These are phyloP conservation scores for Cathartes aura DNA, from an alignment of 2,113 vertebrate species.

Conservation along the genomic window DNA sequence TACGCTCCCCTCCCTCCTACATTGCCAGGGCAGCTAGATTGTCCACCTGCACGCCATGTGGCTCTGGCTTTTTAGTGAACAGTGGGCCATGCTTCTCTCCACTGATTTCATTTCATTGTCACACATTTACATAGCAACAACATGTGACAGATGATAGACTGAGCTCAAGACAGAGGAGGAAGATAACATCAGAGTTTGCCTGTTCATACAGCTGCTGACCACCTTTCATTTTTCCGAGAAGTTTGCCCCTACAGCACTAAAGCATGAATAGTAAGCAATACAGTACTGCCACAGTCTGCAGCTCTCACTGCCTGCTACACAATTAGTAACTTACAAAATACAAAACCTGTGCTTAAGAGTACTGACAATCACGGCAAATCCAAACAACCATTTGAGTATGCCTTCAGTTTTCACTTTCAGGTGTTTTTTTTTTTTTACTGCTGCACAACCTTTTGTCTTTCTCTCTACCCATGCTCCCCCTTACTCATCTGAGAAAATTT, in stretches of 20 bases:
- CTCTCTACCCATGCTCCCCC: background rate
- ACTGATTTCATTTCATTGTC: background rate
- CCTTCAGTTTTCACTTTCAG: background rate
- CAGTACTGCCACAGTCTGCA: background rate
- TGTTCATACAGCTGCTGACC: conserved; percentile 11
- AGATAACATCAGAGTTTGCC: background rate
- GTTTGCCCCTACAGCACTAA: background rate
- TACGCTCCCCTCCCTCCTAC: background rate
- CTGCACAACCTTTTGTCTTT: background rate
- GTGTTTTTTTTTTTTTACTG: background rate
- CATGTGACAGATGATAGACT: background rate
- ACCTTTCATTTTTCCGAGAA: background rate
- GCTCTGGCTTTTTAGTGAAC: background rate
- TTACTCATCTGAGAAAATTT: background rate
- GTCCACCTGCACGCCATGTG: conserved; percentile 34
- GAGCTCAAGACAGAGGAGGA: background rate
- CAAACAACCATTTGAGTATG: background rate
- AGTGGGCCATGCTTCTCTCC: background rate
- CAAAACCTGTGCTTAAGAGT: background rate
- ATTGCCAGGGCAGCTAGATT: background rate
- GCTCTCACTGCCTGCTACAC: background rate
- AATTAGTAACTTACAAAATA: background rate
- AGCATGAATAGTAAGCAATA: background rate
- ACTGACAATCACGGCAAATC: background rate
- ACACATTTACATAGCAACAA: background rate